Percentiles rank a stretch among this genome's conserved stretches.
Conservation (phyloP, 2,113 vertebrate genomes). For the Notechis scutatus region DNA sequence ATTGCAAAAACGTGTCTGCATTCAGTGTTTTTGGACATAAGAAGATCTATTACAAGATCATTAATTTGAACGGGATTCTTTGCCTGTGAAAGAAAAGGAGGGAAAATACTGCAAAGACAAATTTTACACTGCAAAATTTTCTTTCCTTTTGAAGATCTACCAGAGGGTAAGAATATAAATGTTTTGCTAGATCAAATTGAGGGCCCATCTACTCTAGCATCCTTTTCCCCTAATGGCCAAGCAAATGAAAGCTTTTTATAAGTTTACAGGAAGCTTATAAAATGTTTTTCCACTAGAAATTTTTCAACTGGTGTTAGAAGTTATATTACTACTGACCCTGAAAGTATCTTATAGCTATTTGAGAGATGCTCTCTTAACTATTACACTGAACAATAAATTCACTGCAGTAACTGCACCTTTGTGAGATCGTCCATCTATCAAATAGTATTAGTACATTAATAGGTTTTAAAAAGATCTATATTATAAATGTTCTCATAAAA, state of each 20-base stretch:
- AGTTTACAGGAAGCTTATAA: background rate
- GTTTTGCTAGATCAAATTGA: background rate
- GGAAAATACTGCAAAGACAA: background rate
- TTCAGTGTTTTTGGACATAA: background rate
- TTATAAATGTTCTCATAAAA: constrained; percentile 32
- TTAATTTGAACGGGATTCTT: background rate
- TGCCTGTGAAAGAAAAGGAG: background rate
- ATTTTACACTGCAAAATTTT: constrained; percentile 35
- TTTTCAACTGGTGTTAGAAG: background rate
- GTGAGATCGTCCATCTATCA: constrained; percentile 18
- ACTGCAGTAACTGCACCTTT: background rate
- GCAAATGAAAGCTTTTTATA: background rate
- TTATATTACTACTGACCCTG: background rate
- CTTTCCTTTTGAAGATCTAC: constrained; percentile 37
- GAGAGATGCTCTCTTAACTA: background rate
- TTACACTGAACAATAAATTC: background rate
- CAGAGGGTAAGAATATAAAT: constrained; percentile 5
- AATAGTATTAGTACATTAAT: background rate
- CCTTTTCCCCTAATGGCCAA: background rate
- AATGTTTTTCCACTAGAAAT: background rate
- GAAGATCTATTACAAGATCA: background rate
- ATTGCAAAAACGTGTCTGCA: too few species aligned
- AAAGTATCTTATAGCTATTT: background rate
- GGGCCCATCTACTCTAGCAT: background rate
- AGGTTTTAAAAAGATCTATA: constrained; percentile 24